A percentile compares a stretch with the other conserved stretches of the same genome.
phyloP scores from a whole-genome alignment of 2,888 invertebrate species.

The Drosophila ustulata region DNA sequence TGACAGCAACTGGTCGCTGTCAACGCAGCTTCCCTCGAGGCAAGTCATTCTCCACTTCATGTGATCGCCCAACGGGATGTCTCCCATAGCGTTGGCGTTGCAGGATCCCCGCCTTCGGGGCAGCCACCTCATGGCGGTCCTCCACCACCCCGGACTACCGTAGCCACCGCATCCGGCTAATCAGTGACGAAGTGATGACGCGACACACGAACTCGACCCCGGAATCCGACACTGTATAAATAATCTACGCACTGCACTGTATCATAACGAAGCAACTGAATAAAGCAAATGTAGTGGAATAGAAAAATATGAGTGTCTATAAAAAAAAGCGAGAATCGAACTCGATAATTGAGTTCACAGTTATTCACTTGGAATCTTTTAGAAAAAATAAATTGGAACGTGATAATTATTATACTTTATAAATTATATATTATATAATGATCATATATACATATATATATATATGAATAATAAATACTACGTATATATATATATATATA shows the following conservation, averaged over 20 bases:
- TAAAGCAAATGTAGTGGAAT: constrained; percentile 29
- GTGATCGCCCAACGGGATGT: constrained; percentile 11
- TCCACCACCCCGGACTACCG: constrained; percentile 47
- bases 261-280: constrained; percentile 13
- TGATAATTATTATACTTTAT: too few species aligned
- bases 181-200: not conserved
- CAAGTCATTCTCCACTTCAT: constrained; percentile 25
- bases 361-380: too few species aligned
- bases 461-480: too few species aligned
- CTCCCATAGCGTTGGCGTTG: constrained; percentile 2
- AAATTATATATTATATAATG: too few species aligned
- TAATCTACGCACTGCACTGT: constrained; percentile 24
- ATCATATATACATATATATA: too few species aligned
- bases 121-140: constrained; percentile 37
- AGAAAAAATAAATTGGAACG: too few species aligned
- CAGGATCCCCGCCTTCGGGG: constrained; percentile 38
- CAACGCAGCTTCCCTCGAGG: constrained; percentile 8
- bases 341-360: too few species aligned
- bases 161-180: constrained; percentile 33
- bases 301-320: not conserved
- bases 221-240: not conserved
- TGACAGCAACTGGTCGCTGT: constrained; percentile 29
- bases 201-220: not conserved
- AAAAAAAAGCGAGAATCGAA: not conserved
- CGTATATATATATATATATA: too few species aligned